These are phyloP conservation scores for Acrocera orbiculus DNA, from an alignment of 2,888 invertebrate species.

Conservation along the genomic window DNA sequence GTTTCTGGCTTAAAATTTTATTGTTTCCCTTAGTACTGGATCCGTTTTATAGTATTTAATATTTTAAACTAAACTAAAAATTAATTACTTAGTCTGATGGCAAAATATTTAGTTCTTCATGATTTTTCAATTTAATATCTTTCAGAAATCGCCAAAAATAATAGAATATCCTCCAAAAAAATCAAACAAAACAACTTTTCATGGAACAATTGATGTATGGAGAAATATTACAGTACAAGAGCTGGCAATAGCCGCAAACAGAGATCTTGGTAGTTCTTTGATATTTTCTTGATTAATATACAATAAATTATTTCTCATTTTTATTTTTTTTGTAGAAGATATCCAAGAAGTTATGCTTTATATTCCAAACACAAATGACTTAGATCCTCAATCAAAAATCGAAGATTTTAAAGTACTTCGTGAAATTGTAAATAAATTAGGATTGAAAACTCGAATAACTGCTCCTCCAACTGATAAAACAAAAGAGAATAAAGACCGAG, in stretches of 20 bases:
- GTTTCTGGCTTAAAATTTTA: too few relatives aligned
- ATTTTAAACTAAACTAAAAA: not conserved
- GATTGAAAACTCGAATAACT: constrained; percentile 41
- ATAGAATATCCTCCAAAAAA: constrained; percentile 38
- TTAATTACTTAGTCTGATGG: not conserved
- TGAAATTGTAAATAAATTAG: constrained; percentile 50
- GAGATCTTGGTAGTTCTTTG: constrained; percentile 44
- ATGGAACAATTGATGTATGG: constrained; percentile 50
- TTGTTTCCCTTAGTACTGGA: too few relatives aligned
- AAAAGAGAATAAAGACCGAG: constrained; percentile 29
- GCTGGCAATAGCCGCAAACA: constrained; percentile 44
- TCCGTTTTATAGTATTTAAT: too few relatives aligned
- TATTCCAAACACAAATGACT: constrained; percentile 39
- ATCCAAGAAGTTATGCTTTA: constrained; percentile 50
- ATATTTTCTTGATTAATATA: not conserved
- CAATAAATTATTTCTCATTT: not conserved
- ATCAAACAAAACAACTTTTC: constrained; percentile 12
- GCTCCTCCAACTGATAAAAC: constrained; percentile 26
- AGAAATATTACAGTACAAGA: constrained; percentile 62
- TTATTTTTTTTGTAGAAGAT: constrained; percentile 36
- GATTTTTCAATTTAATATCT: constrained; percentile 13
- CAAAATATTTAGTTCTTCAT: not conserved
- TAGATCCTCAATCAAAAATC: constrained; percentile 39
- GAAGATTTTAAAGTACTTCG: constrained; percentile 46
- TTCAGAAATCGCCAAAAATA: constrained; percentile 34